These are phyloP conservation scores for Cyprinus carpio DNA, from an alignment of 2,113 vertebrate species.

Conservation along the genomic window DNA sequence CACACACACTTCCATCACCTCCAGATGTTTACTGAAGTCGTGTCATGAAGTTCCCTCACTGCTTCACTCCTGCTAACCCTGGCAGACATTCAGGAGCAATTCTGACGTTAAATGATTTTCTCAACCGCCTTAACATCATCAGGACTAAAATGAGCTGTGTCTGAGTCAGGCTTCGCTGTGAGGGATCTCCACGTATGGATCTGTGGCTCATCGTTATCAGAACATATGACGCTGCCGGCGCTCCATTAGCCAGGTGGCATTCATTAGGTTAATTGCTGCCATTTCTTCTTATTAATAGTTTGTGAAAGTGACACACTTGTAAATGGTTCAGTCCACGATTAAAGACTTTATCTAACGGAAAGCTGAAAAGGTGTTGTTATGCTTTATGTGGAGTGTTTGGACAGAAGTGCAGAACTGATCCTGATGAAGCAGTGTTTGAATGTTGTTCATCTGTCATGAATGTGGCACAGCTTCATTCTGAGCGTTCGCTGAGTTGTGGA, in stretches of 20 bases:
- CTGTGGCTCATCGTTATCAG: constrained; percentile 86
- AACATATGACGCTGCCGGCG: constrained; percentile 84
- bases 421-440: not conserved
- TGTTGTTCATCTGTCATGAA: not conserved
- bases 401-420: not conserved
- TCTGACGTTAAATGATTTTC: constrained; percentile 36
- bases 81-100: not conserved
- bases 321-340: constrained; percentile 78
- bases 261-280: constrained; percentile 92
- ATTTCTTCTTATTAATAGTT: constrained; percentile 96
- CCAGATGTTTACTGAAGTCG: not conserved
- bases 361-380: too few species aligned
- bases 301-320: constrained; percentile 89
- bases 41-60: not conserved
- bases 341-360: constrained; percentile 67
- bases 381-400: not conserved
- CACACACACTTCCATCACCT: not conserved
- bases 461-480: not conserved
- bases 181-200: constrained; percentile 76
- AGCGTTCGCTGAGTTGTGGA: not conserved
- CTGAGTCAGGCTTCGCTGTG: not conserved
- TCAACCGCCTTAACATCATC: constrained; percentile 60
- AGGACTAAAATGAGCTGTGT: constrained; percentile 68
- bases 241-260: constrained; percentile 92
- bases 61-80: constrained; percentile 7